These are phyloP conservation scores for Engraulis encrasicolus DNA, from an alignment of 2,113 vertebrate genomes.

Conservation along the genomic window DNA sequence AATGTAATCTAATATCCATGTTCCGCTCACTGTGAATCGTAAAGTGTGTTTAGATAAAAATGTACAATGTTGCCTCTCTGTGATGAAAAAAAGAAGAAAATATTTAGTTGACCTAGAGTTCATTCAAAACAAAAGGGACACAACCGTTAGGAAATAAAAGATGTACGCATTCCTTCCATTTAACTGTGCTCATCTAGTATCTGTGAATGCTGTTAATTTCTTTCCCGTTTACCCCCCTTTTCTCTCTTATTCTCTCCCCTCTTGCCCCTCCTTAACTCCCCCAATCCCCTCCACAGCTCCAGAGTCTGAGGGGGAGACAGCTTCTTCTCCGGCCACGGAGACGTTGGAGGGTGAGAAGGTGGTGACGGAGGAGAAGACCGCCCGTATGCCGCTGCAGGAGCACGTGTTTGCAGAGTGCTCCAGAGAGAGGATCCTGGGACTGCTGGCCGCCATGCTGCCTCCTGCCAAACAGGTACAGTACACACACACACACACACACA, in stretches of 20 bases:
- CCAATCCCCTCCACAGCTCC: conserved; percentile 26
- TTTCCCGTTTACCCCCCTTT: no score
- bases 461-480: conserved; percentile 82
- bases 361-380: conserved; percentile 72
- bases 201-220: not conserved
- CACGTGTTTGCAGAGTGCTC: conserved; percentile 96
- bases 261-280: not conserved
- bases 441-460: conserved; percentile 94
- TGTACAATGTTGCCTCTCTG: no score
- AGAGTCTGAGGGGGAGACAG: conserved; percentile 63
- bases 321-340: conserved; percentile 57
- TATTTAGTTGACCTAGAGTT: no score
- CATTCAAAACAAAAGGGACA: no score
- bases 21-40: no score
- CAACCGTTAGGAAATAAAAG: no score
- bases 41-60: no score
- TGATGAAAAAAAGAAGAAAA: no score
- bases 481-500: not conserved
- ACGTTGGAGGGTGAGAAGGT: conserved; percentile 56
- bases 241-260: not conserved
- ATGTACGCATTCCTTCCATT: not conserved
- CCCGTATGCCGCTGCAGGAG: conserved; percentile 81
- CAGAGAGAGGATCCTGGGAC: conserved; percentile 93
- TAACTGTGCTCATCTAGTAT: not conserved
- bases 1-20: no score